A percentile compares a stretch with the other conserved stretches of the same genome.
Conservation (phyloP, 2,888 invertebrate genomes). For the Biston stratarius region DNA sequence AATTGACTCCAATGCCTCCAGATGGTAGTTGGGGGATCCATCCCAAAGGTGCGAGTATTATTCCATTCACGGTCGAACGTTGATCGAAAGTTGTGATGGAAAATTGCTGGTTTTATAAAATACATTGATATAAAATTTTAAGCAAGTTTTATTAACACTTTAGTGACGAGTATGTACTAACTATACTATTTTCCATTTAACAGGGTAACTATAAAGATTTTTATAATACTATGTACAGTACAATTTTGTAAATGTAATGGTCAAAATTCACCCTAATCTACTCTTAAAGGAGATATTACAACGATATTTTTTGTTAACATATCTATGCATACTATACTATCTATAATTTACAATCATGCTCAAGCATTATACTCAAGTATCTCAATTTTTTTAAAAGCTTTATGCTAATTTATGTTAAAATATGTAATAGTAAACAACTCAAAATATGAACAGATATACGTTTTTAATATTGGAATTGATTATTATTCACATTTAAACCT, state of each 20-base stretch:
- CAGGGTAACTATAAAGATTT: not conserved
- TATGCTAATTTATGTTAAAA: not conserved
- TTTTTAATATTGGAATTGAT: not conserved
- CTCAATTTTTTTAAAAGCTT: not conserved
- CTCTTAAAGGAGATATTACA: not conserved
- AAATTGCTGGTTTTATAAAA: not conserved
- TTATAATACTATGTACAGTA: not conserved
- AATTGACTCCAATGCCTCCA: too few relatives aligned
- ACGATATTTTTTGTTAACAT: not conserved
- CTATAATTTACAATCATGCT: too few relatives aligned
- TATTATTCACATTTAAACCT: not conserved
- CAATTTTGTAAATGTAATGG: constrained; percentile 4
- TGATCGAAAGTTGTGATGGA: not conserved
- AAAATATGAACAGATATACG: not conserved
- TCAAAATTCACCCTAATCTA: constrained; percentile 1
- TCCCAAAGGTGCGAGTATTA: too few relatives aligned
- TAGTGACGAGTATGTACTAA: not conserved
- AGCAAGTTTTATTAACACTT: not conserved
- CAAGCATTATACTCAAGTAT: not conserved
- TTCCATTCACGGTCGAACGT: too few relatives aligned
- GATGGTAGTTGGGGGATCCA: too few relatives aligned
- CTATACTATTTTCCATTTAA: not conserved
- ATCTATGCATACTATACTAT: not conserved
- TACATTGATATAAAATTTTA: not conserved
- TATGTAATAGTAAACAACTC: too few relatives aligned